Conservation (phyloP, 2,888 invertebrate genomes). For the Osmoderma eremita region DNA sequence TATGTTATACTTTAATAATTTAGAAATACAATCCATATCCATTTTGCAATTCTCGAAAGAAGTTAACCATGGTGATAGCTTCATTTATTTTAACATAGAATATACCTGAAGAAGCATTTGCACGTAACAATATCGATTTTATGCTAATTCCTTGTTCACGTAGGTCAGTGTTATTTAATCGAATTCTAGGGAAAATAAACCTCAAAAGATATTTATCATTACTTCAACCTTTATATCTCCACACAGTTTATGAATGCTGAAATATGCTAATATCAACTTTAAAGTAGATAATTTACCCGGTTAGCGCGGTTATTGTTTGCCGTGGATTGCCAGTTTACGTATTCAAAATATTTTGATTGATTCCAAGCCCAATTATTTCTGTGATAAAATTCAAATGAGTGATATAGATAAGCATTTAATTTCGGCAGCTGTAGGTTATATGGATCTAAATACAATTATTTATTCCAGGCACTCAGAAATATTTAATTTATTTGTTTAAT, state of each 20-base stretch:
- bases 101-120: slow-evolving; percentile 20
- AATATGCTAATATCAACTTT: slow-evolving; percentile 15
- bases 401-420: no score
- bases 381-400: no score
- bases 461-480: no score
- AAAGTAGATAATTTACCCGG: slow-evolving; percentile 12
- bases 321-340: no score
- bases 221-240: slow-evolving; percentile 27
- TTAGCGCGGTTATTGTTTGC: not conserved
- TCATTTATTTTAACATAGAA: slow-evolving; percentile 14
- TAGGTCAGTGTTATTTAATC: slow-evolving; percentile 33
- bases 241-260: slow-evolving; percentile 27
- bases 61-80: slow-evolving; percentile 8
- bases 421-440: no score
- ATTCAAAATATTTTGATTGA: no score
- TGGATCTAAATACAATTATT: no score
- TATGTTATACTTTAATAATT: no score
- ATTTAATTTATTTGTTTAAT: no score
- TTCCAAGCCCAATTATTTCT: no score
- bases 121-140: slow-evolving; percentile 28
- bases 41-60: not conserved
- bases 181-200: slow-evolving; percentile 25
- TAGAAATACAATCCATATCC: no score
- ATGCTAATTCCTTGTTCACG: slow-evolving; percentile 26
- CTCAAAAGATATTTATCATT: slow-evolving; percentile 29